Base-by-base conservation (phyloP, 2,113 vertebrate genomes). In the Trichechus manatus region DNA sequence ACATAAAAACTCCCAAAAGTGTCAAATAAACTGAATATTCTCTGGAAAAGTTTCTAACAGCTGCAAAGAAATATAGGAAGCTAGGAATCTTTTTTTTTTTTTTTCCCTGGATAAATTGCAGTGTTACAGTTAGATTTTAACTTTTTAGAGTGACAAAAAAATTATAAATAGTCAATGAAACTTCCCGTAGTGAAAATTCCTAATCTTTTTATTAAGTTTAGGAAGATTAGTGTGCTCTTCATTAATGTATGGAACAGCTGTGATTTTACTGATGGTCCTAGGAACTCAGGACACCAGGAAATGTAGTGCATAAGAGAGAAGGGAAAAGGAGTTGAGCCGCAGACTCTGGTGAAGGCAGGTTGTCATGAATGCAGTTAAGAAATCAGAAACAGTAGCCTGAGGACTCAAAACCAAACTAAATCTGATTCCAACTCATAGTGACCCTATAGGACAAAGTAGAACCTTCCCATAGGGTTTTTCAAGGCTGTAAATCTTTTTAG, bases 191-290 rank as follows among this genome's bases (percentile, higher is more conserved):
- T 75, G 15, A 89, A 64, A 68, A 36, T 39, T 78, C 31, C 31
- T 94, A 68, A 72, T 87, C 11, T n/a, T 39, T 91, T 87, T 42
- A 20, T 19, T 74, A 87, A 33, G 27, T 75, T 95, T 83, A 31
- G 14, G 42, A 66, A 56, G 8, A 84, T 83, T 27, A 29, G 33
- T 75, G n/a, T 87, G 50, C 44, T 29, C 53, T 66, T 4, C 3
- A 42, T 53, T 56, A 50, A 82, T 9, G 4, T 33, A 17, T 27
- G 27, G n/a, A 89, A 88, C 9, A 53, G 36, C 19, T 63, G 25
- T 61, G 31, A 72, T 72, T 86, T 93, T 63, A 63, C 19, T 64
- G 6, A 17, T 93, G 77, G 36, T 68, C 9, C 31, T 87, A 56
- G 44, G 10, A 29, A 27, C 42, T 78, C 63, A 25, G 31, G 94